Percentiles rank a stretch among this genome's conserved stretches.
Evolutionary conservation across 2,888 invertebrate genomes (phyloP).

Genomic region (Sphaeridia pumilis): DNA sequence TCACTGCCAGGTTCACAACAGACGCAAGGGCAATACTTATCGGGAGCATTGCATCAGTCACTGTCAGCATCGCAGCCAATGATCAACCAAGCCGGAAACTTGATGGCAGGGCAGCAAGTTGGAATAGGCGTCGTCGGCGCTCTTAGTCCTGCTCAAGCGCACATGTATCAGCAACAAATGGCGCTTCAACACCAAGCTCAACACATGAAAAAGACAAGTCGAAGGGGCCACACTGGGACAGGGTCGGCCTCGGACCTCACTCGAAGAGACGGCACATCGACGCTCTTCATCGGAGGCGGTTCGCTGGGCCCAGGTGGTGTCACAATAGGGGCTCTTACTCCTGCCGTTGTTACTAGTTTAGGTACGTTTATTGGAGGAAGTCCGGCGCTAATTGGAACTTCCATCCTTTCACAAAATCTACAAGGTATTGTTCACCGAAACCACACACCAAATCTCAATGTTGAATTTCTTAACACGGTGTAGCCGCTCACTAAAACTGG

Average conservation of each 20-base stretch:
- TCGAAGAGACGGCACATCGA: slow-evolving; percentile 20
- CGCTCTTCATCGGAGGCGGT: slow-evolving; percentile 34
- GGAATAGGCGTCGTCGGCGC: slow-evolving; percentile 34
- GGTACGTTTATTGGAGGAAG: slow-evolving; percentile 34
- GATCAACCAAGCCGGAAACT: slow-evolving; percentile 19
- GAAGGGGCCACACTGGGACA: slow-evolving; percentile 32
- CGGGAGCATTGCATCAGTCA: slow-evolving; percentile 11
- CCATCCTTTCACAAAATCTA: slow-evolving; percentile 12
- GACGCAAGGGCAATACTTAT: slow-evolving; percentile 27
- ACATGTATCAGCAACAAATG: slow-evolving; percentile 39
- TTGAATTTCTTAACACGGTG: not conserved
- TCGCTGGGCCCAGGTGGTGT: slow-evolving; percentile 31
- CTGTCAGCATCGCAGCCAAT: slow-evolving; percentile 9
- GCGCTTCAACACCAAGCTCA: slow-evolving; percentile 42
- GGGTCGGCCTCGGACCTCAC: slow-evolving; percentile 21
- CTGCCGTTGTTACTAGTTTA: slow-evolving; percentile 36
- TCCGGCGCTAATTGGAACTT: slow-evolving; percentile 10
- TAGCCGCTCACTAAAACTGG: not conserved
- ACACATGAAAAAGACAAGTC: slow-evolving; percentile 41
- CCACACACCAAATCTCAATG: no score
- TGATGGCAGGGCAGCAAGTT: slow-evolving; percentile 33
- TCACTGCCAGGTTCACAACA: slow-evolving; percentile 1
- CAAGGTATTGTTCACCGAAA: slow-evolving; percentile 6
- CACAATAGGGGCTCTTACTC: slow-evolving; percentile 35
- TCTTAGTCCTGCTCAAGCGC: slow-evolving; percentile 35